Conservation (phyloP, 2,113 vertebrate genomes). For the Nesogale talazaci region DNA sequence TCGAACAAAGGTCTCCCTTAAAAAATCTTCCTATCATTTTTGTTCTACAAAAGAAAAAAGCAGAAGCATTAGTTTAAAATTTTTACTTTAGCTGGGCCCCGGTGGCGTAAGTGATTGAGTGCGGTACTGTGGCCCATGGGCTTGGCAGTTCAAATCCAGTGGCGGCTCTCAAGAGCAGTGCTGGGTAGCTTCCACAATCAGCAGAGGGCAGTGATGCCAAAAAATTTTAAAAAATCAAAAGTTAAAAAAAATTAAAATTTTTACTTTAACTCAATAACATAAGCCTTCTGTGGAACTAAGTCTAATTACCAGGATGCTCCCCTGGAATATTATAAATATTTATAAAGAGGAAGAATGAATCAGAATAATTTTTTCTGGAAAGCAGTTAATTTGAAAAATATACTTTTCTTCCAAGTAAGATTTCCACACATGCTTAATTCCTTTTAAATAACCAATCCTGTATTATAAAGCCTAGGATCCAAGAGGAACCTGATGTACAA, state of each 20-base stretch:
- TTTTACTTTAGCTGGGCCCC: too few relatives aligned
- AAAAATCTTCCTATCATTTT: conserved; percentile 25
- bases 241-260: too few relatives aligned
- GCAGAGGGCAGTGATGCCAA: too few relatives aligned
- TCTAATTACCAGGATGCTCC: conserved; percentile 56
- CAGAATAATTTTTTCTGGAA: conserved; percentile 68
- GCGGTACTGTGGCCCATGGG: too few relatives aligned
- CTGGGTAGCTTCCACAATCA: too few relatives aligned
- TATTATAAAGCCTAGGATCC: background rate
- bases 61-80: background rate
- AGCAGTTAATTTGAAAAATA: conserved; percentile 58
- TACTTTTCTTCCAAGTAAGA: conserved; percentile 45
- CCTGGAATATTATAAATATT: too few relatives aligned
- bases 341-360: conserved; percentile 64
- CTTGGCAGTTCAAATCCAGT: too few relatives aligned
- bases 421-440: background rate
- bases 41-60: conserved; percentile 3
- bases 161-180: too few relatives aligned
- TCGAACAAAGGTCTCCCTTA: background rate
- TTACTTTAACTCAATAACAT: conserved; percentile 62
- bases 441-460: background rate
- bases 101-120: too few relatives aligned
- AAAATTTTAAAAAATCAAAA: too few relatives aligned
- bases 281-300: conserved; percentile 60
- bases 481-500: too few relatives aligned